phyloP scores from a whole-genome alignment of 2,888 invertebrate genomes.

The Thecocarcelia acutangulata region DNA sequence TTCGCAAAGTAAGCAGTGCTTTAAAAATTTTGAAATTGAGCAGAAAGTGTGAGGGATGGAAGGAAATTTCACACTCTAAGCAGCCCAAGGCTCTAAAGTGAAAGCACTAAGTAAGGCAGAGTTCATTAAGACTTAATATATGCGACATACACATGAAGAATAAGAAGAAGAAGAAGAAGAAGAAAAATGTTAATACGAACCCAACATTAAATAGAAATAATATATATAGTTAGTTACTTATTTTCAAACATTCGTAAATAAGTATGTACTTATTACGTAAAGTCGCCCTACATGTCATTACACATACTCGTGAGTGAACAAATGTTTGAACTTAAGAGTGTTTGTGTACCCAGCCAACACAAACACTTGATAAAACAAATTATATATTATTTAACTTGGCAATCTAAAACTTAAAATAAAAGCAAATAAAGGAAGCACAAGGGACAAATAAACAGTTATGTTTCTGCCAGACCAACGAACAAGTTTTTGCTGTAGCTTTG shows the following conservation, averaged over 20 bases:
- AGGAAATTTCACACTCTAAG: slow-evolving; percentile 54
- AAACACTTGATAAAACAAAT: too few species aligned
- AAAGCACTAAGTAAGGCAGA: slow-evolving; percentile 39
- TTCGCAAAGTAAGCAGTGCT: slow-evolving; percentile 41
- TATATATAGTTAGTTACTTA: slow-evolving; percentile 41
- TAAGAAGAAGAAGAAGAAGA: slow-evolving; percentile 17
- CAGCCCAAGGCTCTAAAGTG: slow-evolving; percentile 46
- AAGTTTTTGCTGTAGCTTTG: too few species aligned
- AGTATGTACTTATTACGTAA: not conserved
- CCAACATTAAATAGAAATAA: slow-evolving; percentile 55
- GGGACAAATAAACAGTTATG: too few species aligned
- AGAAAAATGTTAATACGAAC: slow-evolving; percentile 42
- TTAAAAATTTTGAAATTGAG: slow-evolving; percentile 34
- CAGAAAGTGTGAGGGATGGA: slow-evolving; percentile 46
- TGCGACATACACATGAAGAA: slow-evolving; percentile 54
- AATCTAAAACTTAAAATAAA: too few species aligned
- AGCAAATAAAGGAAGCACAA: too few species aligned
- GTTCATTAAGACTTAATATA: slow-evolving; percentile 58
- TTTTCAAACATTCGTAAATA: slow-evolving; percentile 12
- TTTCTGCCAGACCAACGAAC: too few species aligned
- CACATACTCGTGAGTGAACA: not conserved
- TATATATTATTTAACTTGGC: too few species aligned
- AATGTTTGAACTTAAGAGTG: not conserved
- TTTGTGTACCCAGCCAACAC: slow-evolving; percentile 1
- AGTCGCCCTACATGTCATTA: slow-evolving; percentile 1